These are phyloP conservation scores for Rhinichthys osculus DNA, from an alignment of 2,797 vertebrate species.

Conservation along the genomic window DNA sequence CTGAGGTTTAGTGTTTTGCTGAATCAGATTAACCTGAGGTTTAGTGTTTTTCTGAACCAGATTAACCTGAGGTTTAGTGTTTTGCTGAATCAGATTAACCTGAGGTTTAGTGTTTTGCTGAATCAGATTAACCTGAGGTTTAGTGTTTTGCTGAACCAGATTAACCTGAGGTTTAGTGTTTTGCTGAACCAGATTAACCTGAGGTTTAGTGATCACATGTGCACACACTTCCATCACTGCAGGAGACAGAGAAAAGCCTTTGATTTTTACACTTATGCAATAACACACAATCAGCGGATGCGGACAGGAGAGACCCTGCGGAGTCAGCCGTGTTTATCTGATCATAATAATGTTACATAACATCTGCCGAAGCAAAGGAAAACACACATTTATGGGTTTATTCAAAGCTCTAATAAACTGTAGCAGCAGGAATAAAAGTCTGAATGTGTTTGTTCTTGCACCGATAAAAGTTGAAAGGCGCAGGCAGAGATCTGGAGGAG, in stretches of 20 bases:
- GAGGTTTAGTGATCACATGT: too few relatives aligned
- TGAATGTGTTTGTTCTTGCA: background rate
- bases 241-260: constrained; percentile 16
- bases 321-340: background rate
- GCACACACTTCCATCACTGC: too few relatives aligned
- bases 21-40: too few relatives aligned
- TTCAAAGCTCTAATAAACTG: background rate
- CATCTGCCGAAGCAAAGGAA: constrained; percentile 21
- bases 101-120: too few relatives aligned
- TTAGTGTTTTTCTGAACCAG: too few relatives aligned
- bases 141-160: too few relatives aligned
- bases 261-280: constrained; percentile 23
- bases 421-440: background rate
- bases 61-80: too few relatives aligned
- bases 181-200: too few relatives aligned
- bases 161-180: too few relatives aligned
- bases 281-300: constrained; percentile 58
- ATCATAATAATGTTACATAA: background rate
- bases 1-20: too few relatives aligned
- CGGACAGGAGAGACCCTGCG: constrained; percentile 15
- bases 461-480: background rate
- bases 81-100: too few relatives aligned
- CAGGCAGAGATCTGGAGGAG: background rate
- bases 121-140: too few relatives aligned
- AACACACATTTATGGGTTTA: constrained; percentile 19